Evolutionary conservation across 2,888 invertebrate species (phyloP).

Genomic region (Dasysyrphus albostriatus): DNA sequence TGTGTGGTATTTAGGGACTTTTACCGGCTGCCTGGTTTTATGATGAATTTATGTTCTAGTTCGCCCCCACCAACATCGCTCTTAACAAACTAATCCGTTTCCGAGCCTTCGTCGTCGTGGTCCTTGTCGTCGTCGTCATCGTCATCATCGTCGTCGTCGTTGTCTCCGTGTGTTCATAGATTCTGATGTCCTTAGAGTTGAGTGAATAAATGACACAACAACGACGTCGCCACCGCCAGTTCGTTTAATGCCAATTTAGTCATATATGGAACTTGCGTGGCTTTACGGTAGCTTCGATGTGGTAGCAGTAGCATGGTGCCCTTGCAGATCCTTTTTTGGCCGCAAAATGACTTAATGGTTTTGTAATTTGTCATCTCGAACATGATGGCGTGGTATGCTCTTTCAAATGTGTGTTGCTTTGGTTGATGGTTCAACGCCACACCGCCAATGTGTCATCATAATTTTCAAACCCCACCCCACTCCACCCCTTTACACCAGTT

Average conservation of each 20-base stretch:
- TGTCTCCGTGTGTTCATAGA: constrained; percentile 46
- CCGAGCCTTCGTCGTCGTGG: constrained; percentile 57
- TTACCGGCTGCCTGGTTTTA: constrained; percentile 65
- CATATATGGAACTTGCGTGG: constrained; percentile 64
- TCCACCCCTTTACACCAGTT: not conserved
- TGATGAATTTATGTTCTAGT: constrained; percentile 75
- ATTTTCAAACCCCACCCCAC: constrained; percentile 37
- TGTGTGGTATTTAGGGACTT: constrained; percentile 59
- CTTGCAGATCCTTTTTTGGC: constrained; percentile 70
- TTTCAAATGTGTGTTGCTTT: constrained; percentile 41
- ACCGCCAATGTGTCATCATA: constrained; percentile 74
- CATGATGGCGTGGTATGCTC: constrained; percentile 45
- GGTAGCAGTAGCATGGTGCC: constrained; percentile 19
- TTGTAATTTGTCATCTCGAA: constrained; percentile 76
- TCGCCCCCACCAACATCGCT: constrained; percentile 20
- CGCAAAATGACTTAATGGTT: constrained; percentile 76
- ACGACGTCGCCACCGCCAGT: constrained; percentile 52
- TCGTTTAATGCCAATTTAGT: constrained; percentile 73
- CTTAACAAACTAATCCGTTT: constrained; percentile 68
- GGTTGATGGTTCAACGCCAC: constrained; percentile 68
- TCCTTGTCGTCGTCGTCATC: constrained; percentile 10
- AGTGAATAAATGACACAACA: constrained; percentile 73
- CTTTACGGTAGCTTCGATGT: constrained; percentile 25
- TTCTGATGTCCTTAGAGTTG: constrained; percentile 66
- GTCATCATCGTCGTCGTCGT: constrained; percentile 21